Base-by-base conservation (phyloP, 1,140 invertebrate species). In the Episyrphus balteatus region DNA sequence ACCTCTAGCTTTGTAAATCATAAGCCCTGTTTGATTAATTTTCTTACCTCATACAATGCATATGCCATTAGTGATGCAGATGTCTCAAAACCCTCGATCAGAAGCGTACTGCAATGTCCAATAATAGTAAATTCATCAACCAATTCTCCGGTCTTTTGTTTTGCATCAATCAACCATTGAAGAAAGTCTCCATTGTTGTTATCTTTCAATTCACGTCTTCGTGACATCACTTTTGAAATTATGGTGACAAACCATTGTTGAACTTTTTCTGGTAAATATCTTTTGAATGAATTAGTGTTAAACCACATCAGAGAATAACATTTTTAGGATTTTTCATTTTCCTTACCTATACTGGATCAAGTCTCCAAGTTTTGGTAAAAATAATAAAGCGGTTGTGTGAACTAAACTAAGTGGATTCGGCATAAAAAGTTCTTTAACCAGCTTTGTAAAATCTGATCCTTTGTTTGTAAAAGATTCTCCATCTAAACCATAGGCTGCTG, bases 1-100 rank as follows among this genome's bases (percentile, higher is more conserved):
- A n/a, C n/a, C n/a, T n/a, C n/a, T n/a, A n/a, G n/a, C n/a, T n/a
- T n/a, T n/a, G n/a, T n/a, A n/a, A n/a, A n/a, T n/a, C n/a, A n/a
- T n/a, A n/a, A n/a, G n/a, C n/a, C n/a, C n/a, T n/a, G n/a, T n/a
- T n/a, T n/a, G n/a, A n/a, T n/a, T n/a, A 13, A 8, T 15, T 46
- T 26, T 38, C 42, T 18, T 45, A 50, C 51, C 46, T 62, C 59
- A 46, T 59, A 51, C 2, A 63, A 41, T 0, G 52, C 51, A 42
- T 57, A 58, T 6, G 58, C 58, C 31, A 62, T 30, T 8, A 58
- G 36, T 39, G 52, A 51, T 12, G 57, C 54, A 6, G 61, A 63
- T 21, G 61, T 63, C 42, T 63, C 61, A 38, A 61, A 63, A 3
- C 61, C 61, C 48, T 62, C 60, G 3, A 62, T 34, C 12, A 62